Conservation (phyloP, 2,797 vertebrate genomes). For the Prunella strophiata region DNA sequence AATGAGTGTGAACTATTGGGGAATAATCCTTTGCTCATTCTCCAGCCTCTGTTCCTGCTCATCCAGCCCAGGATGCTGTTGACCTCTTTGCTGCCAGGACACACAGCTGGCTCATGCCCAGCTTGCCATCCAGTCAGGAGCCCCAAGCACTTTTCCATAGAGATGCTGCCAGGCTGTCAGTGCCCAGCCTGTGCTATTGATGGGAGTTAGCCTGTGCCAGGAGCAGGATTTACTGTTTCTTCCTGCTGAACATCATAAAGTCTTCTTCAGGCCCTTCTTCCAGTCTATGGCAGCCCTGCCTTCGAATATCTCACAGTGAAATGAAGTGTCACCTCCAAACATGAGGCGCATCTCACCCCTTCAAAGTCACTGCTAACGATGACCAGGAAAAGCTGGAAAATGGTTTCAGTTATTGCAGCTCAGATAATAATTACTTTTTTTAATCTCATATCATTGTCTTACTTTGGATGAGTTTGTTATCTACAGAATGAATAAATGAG, state of each 20-base stretch:
- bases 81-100: background rate
- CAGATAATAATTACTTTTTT: background rate
- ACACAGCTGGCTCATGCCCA: background rate
- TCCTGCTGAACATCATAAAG: background rate
- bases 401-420: background rate
- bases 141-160: background rate
- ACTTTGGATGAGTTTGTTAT: background rate
- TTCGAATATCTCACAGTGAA: fast-evolving
- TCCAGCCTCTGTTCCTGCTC: background rate
- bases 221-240: background rate
- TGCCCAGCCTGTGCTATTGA: background rate
- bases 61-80: background rate
- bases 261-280: background rate
- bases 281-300: background rate
- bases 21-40: background rate
- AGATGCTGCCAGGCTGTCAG: background rate
- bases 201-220: background rate
- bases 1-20: background rate
- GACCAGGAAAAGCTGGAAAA: background rate
- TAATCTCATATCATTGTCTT: background rate
- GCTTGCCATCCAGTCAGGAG: background rate
- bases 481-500: background rate
- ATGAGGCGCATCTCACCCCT: background rate
- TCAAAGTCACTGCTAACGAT: background rate
- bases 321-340: background rate